phyloP scores from a whole-genome alignment of 2,888 invertebrate species.

The Lasius fuliginosus region DNA sequence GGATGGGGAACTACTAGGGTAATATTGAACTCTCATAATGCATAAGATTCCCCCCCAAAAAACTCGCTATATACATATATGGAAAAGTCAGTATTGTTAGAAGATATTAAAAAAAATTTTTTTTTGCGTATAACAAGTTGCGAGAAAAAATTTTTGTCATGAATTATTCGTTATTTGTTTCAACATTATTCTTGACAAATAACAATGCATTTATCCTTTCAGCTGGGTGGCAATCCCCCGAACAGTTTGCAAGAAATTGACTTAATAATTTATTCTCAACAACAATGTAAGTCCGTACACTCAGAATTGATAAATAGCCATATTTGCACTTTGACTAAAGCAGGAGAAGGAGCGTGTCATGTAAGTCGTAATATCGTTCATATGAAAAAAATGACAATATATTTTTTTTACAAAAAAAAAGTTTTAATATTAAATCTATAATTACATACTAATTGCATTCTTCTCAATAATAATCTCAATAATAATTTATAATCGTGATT shows the following conservation, averaged over 20 bases:
- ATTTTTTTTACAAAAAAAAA: neutral
- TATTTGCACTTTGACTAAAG: constrained; percentile 80
- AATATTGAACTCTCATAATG: neutral
- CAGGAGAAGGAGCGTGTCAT: constrained; percentile 82
- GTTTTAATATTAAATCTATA: neutral
- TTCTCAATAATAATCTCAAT: neutral
- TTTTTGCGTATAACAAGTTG: neutral
- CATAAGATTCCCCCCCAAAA: neutral
- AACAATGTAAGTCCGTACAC: constrained; percentile 65
- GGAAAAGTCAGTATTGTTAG: neutral
- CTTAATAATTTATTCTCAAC: constrained; percentile 63
- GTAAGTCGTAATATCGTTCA: constrained; percentile 72
- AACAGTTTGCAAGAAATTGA: constrained; percentile 75
- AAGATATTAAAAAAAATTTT: neutral
- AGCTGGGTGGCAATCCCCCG: constrained; percentile 73
- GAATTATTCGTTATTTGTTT: neutral
- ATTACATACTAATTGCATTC: neutral
- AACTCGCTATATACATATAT: neutral
- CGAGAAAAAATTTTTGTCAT: neutral
- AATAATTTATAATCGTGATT: neutral
- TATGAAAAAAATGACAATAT: neutral
- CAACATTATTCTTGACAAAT: neutral
- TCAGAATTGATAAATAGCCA: constrained; percentile 68
- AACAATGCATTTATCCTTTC: constrained; percentile 5
- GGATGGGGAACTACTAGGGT: constrained; percentile 80